Evolutionary conservation across 2,797 vertebrate species (phyloP), one percentile per base, ranked within the genome.

Genomic region (Pitangus sulphuratus): DNA sequence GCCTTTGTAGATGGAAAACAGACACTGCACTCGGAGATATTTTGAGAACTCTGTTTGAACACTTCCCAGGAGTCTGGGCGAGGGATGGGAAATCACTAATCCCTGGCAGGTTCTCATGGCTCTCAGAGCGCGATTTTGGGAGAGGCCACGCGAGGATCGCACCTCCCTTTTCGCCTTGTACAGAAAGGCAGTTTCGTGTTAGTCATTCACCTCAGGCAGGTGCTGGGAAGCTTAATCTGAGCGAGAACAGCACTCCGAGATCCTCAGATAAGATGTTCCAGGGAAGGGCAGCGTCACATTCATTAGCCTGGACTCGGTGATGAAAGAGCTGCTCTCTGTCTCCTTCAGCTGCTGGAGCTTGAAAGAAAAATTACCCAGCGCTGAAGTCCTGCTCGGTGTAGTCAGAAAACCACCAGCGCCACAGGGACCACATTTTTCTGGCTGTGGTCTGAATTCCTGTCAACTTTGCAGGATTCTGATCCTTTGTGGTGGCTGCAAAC

Each of bases 1-100:
- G 87, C 69, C 66, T 96, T 85, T 91, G 91, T 86, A 5, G 33
- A 26, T 1, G 8, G 76, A 84, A 93, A 94, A 85, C 81, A 89
- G 8, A 45, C 40, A 56, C 48, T 16, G 4, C n/a, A 33, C 62
- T 53, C 1, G 4, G 61, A 76, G 80, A 16, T 79, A 25, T 78
- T 91, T 69, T 75, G 61, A 93, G 89, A 93, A 85, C 33, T 33
- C 62, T 3, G 1, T 37, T 37, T 3, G 6, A 83, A 74, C 0
- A 12, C 13, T 74, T 78, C 44, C 47, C 53, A 25, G n/a, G 85
- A 66, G 85, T 60, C 48, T 2, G 3, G 69, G 78, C 12, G 64
- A 95, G 53, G 78, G 61, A 91, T 9, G 37, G 56, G 70, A 83
- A 93, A 76, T 69, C 86, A 74, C 80, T 37, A n/a, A 39, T 51